A percentile compares a stretch with the other conserved stretches of the same genome.
Conservation (phyloP, 2,113 vertebrate species). For the Ptyas mucosa region DNA sequence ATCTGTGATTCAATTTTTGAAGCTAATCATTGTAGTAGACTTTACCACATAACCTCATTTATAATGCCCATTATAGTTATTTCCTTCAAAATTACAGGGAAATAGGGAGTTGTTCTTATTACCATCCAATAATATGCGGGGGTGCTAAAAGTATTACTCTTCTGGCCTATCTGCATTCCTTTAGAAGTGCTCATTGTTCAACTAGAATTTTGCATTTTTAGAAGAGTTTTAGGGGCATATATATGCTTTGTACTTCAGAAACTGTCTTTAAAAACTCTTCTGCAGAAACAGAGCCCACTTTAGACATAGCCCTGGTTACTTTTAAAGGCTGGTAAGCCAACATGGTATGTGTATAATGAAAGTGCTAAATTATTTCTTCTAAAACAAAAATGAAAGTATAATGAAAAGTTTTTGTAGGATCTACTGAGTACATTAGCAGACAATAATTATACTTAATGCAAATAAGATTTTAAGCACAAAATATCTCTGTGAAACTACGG, state of each 20-base stretch:
- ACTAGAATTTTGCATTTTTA: background rate
- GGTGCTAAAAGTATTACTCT: conserved; percentile 19
- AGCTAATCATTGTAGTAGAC: background rate
- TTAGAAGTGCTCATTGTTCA: background rate
- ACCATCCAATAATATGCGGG: background rate
- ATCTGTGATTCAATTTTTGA: conserved; percentile 33
- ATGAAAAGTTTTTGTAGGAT: background rate
- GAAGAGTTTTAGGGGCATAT: background rate
- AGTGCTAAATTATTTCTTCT: background rate
- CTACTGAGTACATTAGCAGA: background rate
- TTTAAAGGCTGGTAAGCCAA: background rate
- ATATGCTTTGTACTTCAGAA: background rate
- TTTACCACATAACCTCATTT: conserved; percentile 6
- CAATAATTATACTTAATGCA: background rate
- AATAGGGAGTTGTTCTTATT: background rate
- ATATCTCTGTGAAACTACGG: rapidly evolving
- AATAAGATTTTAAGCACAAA: background rate
- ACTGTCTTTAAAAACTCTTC: background rate
- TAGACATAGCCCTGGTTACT: background rate
- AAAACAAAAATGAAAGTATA: background rate
- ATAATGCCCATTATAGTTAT: background rate
- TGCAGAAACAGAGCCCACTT: background rate
- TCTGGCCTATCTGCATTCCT: background rate
- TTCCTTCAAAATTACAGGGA: background rate
- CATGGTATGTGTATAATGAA: background rate